Evolutionary conservation across 2,113 vertebrate species (phyloP).

Genomic region (Rattus norvegicus): GRCr8 NC_086021.1:90420501-90421000

Average conservation of each 20-base stretch:
- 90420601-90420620: not conserved
- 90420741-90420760: not conserved
- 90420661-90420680: not conserved
- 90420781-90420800: not conserved
- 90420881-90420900: not conserved
- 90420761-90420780: not conserved
- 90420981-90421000: not conserved
- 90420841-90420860: not conserved
- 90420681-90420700: not conserved
- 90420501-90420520: not conserved
- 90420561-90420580: not conserved
- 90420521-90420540: not conserved
- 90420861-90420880: not conserved
- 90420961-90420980: not conserved
- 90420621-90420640: not conserved
- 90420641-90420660: not conserved
- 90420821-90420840: not conserved
- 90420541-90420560: not conserved
- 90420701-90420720: not conserved
- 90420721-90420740: not conserved
- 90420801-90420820: not conserved
- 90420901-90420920: no score
- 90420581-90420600: not conserved
- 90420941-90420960: not conserved
- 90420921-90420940: not conserved